Evolutionary conservation across 2,888 invertebrate genomes (phyloP), one percentile per base, ranked within the genome.

Genomic region (Endomychus coccineus): DNA sequence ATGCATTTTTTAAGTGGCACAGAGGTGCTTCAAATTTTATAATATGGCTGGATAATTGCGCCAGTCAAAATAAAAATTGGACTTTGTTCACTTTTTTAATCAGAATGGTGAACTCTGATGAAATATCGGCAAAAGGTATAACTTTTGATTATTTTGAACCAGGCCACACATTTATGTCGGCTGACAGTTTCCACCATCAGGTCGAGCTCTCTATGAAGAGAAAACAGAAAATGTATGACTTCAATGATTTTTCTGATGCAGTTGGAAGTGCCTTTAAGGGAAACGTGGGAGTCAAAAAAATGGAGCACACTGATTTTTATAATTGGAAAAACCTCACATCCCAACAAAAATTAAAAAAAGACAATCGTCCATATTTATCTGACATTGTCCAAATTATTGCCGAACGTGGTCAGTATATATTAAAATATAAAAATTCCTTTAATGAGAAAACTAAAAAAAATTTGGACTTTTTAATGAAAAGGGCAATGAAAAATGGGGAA

Each of bases 31-130:
- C 44, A 46, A 31, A 48, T 14, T 38, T 52, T 16, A 39, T 42
- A 36, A 16, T 52, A 11, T 54, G 51, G 52, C 19, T 45, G 5
- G 48, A 55, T 34, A 55, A 55, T 36, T 52, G 51, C 48, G 48
- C 39, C 45, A 48, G 49, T 28, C 45, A 24, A 30, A 30, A 30
- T 7, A 30, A 30, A 12, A 30, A 31, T 14, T 31, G 22, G 31
- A 5, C 14, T n/a, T 3, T 31, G 7, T 14, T 31, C 14, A 22
- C 22, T 22, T 31, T 31, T 6, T 21, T 30, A 5, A 10, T 30
- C 3, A 21, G 22, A 6, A n/a, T 22, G 2, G 22, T 31, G 2
- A 22, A 22, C 28, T 22, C 10, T 23, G n/a, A 19, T 9, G 12
- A 27, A 11, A 16, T 38, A 4, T 10, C 10, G 22, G 13, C 27